Base-by-base conservation (phyloP, 2,797 vertebrate species). In the Argentina silus region DNA sequence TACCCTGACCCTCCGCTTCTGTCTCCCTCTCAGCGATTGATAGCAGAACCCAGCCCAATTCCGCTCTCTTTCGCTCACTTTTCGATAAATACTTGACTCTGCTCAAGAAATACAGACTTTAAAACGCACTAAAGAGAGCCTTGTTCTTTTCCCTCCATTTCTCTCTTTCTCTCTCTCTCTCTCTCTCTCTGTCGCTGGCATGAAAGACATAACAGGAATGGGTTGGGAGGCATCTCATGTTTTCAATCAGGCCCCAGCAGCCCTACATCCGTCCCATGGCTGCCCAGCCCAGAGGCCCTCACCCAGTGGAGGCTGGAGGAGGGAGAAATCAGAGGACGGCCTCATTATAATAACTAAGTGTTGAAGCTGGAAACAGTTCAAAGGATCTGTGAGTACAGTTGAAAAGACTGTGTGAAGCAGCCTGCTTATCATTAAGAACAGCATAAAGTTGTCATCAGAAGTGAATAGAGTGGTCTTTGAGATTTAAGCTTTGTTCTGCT, bases 21-120 rank as follows among this genome's bases (percentile, higher is more conserved):
- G 88, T 88, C 90, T 85, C 68, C 47, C 78, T 90, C 89, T 89
- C 84, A 80, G 87, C 84, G 84, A 36, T 36, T 1, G 27, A 4
- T 36, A 36, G 27, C 27, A 19, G 72, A 82, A 69, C 73, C 70
- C 14, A 6, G 79, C 74, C 69, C 27, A 36, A 36, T 36, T 4
- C 47, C 47, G 1, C 47, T 1, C 7, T 48, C 7, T 12, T 6
- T 12, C 47, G 47, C 47, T 12, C 56, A 17, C 21, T 19, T 88
- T 83, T 83, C 77, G 72, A 69, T 72, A 69, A 65, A 78, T 76
- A 45, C 17, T 78, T 60, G 8, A 44, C 47, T 44, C 8, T 63
- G 7, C 10, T 8, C 45, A 48, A 67, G 14, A 75, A 77, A 73
- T 57, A 57, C 3, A 57, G 57, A 23, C 67, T 9, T 63, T 3